A percentile compares a stretch with the other conserved stretches of the same genome.
These are phyloP conservation scores for Harlomillsia oculata DNA, from an alignment of 1,140 invertebrate species.

Conservation along the genomic window DNA sequence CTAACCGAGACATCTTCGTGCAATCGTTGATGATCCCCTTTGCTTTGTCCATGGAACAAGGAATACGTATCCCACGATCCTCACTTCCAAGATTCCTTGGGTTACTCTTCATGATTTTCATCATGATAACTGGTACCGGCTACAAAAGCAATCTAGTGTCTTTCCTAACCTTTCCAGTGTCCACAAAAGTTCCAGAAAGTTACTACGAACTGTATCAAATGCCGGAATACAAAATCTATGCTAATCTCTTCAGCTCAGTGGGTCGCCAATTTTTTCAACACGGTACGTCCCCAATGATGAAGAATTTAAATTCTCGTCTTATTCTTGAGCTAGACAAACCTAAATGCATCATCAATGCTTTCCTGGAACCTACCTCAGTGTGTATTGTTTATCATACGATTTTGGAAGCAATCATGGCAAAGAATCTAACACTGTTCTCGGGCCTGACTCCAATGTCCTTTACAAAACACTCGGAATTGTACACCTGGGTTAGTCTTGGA, in stretches of 20 bases:
- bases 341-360: background rate
- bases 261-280: conserved; percentile 2
- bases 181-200: conserved; percentile 5
- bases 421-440: conserved; percentile 3
- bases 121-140: conserved; percentile 16
- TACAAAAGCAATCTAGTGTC: conserved; percentile 22
- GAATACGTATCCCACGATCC: background rate
- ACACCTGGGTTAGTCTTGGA: background rate
- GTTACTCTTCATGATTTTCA: conserved; percentile 8
- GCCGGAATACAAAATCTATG: conserved; percentile 9
- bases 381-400: conserved; percentile 6
- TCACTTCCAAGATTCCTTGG: background rate
- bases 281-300: background rate
- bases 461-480: background rate
- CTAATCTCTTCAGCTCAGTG: background rate
- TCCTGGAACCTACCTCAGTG: conserved; percentile 3
- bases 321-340: background rate
- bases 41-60: conserved; percentile 8
- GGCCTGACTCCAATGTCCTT: background rate
- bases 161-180: conserved; percentile 7
- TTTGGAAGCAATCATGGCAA: background rate
- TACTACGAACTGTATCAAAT: conserved; percentile 3
- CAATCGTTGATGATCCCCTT: background rate
- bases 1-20: background rate
- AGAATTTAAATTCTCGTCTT: background rate